A percentile compares a stretch with the other conserved stretches of the same genome.
These are phyloP conservation scores for Chamaetylas fuelleborni DNA, from an alignment of 2,113 vertebrate species.

Conservation along the genomic window DNA sequence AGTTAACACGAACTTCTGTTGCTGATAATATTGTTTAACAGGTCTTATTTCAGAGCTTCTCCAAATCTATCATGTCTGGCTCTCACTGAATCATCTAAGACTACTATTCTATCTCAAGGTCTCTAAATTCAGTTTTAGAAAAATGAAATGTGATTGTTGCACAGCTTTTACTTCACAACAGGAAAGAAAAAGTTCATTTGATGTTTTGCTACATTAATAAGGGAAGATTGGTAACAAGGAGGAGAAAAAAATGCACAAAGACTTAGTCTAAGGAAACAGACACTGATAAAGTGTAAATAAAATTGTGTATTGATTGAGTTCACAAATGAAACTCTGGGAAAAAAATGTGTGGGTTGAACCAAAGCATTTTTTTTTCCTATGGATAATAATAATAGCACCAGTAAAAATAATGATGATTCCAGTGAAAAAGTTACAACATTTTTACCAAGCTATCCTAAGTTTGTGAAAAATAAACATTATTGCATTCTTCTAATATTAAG, in stretches of 20 bases:
- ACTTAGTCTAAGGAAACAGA: background rate
- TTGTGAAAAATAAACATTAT: background rate
- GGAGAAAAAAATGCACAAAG: background rate
- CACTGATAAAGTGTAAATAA: background rate
- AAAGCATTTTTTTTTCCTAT: background rate
- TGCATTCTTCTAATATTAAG: background rate
- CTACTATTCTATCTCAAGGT: background rate
- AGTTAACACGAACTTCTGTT: background rate
- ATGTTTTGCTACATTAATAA: background rate
- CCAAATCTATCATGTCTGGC: background rate
- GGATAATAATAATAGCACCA: background rate
- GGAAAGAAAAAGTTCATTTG: background rate
- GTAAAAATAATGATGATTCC: background rate
- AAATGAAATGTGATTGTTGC: conserved; percentile 1
- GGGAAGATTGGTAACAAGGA: background rate
- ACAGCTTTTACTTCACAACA: background rate
- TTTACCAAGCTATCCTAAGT: background rate
- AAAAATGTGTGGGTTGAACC: background rate
- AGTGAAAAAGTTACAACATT: background rate
- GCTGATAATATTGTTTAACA: conserved; percentile 1
- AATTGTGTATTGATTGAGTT: background rate
- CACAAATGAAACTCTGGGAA: background rate
- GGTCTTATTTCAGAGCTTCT: background rate
- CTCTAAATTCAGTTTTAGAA: background rate
- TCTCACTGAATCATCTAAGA: background rate